These are phyloP conservation scores for Yponomeuta malinellus DNA, from an alignment of 2,888 invertebrate species.

Conservation along the genomic window DNA sequence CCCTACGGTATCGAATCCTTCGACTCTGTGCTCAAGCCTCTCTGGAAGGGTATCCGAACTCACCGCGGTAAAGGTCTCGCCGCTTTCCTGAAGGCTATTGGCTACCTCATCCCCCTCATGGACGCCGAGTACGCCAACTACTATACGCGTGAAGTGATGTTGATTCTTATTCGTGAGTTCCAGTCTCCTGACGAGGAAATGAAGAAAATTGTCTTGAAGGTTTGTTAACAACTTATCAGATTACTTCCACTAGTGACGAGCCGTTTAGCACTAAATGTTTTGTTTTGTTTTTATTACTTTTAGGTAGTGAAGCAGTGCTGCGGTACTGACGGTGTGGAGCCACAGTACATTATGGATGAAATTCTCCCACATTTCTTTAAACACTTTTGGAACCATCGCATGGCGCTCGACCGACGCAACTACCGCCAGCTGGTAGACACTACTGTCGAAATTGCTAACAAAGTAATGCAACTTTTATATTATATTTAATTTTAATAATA, in stretches of 20 bases:
- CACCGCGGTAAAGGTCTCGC: conserved; percentile 95
- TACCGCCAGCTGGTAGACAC: conserved; percentile 99
- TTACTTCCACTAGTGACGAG: not conserved
- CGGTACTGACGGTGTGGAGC: conserved; percentile 99
- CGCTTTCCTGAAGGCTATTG: conserved; percentile 99
- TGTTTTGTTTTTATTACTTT: not conserved
- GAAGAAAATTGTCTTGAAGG: conserved; percentile 99
- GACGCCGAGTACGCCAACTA: conserved; percentile 99
- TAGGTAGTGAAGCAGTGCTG: conserved; percentile 99
- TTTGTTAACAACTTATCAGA: conserved; percentile 32
- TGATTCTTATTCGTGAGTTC: conserved; percentile 98
- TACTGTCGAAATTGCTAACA: conserved; percentile 99
- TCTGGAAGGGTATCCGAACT: conserved; percentile 99
- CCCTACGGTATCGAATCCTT: conserved; percentile 99
- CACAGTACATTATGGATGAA: conserved; percentile 99
- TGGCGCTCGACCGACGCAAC: conserved; percentile 98
- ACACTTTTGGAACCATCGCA: conserved; percentile 99
- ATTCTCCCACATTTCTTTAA: conserved; percentile 99
- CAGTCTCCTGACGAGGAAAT: conserved; percentile 99
- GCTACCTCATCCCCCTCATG: conserved; percentile 99
- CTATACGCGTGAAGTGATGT: conserved; percentile 99
- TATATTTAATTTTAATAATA: too few species aligned
- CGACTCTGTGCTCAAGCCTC: conserved; percentile 98
- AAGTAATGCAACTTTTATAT: conserved; percentile 53
- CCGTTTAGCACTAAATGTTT: not conserved